Evolutionary conservation across 2,888 invertebrate genomes (phyloP).

Genomic region (Deroplatys truncata): DNA sequence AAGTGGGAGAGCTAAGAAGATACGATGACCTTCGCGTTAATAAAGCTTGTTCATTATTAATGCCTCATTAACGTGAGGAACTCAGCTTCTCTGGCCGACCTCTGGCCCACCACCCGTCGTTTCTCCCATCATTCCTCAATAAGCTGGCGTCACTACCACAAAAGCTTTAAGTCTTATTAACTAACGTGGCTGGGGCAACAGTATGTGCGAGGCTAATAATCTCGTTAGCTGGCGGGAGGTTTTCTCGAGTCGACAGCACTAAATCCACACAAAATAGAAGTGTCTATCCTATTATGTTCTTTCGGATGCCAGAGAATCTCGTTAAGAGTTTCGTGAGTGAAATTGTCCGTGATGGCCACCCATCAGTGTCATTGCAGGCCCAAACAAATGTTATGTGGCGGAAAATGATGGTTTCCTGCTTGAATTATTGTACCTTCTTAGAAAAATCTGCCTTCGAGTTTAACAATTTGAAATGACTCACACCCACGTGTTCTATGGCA

Average conservation of each 20-base stretch:
- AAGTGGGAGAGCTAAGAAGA: background rate
- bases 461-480: background rate
- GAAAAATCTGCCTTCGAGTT: background rate
- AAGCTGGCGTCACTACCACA: background rate
- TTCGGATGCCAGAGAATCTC: background rate
- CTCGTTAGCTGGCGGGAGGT: background rate
- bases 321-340: background rate
- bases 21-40: background rate
- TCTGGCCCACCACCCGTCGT: background rate
- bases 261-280: background rate
- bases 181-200: background rate
- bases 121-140: background rate
- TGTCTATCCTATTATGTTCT: background rate
- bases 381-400: background rate
- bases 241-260: background rate
- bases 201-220: background rate
- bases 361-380: background rate
- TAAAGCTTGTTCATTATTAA: slow-evolving; percentile 17
- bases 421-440: background rate
- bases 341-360: background rate
- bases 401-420: background rate
- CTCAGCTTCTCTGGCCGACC: background rate
- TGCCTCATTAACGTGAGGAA: slow-evolving; percentile 13
- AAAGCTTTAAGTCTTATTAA: slow-evolving; percentile 1
- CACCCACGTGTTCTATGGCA: no score